phyloP scores from a whole-genome alignment of 2,113 vertebrate species.

The Bubo bubo region DNA sequence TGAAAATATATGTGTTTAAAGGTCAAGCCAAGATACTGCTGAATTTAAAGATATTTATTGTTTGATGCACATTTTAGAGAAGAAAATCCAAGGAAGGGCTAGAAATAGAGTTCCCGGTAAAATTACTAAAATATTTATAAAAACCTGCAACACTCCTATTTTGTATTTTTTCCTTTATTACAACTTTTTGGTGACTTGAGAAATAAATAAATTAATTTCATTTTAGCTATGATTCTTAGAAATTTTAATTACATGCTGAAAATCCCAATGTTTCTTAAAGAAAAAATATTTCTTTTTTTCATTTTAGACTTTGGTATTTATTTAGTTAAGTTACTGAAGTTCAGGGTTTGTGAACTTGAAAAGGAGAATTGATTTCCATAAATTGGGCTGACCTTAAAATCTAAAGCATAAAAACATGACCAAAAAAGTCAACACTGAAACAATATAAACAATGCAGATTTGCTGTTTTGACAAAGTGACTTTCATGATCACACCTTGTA shows the following conservation, averaged over 20 bases:
- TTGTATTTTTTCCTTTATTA: not conserved
- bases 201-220: not conserved
- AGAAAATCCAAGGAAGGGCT: not conserved
- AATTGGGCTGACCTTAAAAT: not conserved
- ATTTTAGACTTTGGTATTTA: not conserved
- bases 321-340: not conserved
- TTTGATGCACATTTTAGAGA: not conserved
- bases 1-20: not conserved
- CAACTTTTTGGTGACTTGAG: not conserved
- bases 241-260: not conserved
- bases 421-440: not conserved
- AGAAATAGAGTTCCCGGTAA: not conserved
- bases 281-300: not conserved
- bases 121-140: not conserved
- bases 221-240: not conserved
- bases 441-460: not conserved
- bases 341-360: not conserved
- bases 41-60: not conserved
- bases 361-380: not conserved
- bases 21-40: not conserved
- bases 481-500: not conserved
- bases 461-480: not conserved
- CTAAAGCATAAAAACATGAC: not conserved
- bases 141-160: not conserved
- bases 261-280: not conserved